Evolutionary conservation across 2,797 vertebrate genomes (phyloP).

Genomic region (Gila robusta): DNA sequence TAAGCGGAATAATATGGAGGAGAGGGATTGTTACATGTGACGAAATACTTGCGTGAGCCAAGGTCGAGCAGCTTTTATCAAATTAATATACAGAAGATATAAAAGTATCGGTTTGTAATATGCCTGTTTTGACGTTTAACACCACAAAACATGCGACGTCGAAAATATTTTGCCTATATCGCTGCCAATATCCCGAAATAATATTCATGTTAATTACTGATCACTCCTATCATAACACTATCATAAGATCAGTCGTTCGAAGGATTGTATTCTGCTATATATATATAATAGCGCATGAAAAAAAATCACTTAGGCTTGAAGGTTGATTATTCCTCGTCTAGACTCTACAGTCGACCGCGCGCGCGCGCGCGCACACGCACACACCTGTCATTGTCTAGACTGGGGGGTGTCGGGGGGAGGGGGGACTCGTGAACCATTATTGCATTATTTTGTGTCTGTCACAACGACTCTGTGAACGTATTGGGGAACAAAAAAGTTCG

Average conservation of each 20-base stretch:
- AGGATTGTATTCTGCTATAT: neutral
- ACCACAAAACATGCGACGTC: neutral
- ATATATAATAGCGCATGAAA: slow-evolving; percentile 39
- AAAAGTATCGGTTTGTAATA: neutral
- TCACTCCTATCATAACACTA: neutral
- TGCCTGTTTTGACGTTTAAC: neutral
- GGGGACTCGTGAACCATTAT: slow-evolving; percentile 73
- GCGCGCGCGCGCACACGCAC: slow-evolving; percentile 60
- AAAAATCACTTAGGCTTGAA: slow-evolving; percentile 63
- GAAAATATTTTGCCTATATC: neutral
- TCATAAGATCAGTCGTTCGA: neutral
- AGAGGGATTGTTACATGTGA: slow-evolving; percentile 49
- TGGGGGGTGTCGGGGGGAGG: slow-evolving; percentile 67
- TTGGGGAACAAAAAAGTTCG: slow-evolving; percentile 72
- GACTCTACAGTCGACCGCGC: slow-evolving; percentile 72
- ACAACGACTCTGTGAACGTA: slow-evolving; percentile 71
- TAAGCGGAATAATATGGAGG: slow-evolving; percentile 41
- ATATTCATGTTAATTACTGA: neutral
- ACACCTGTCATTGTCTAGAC: slow-evolving; percentile 89
- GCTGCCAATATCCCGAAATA: neutral
- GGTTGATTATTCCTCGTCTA: slow-evolving; percentile 75
- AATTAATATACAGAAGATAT: neutral
- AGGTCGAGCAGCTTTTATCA: slow-evolving; percentile 22
- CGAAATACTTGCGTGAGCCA: slow-evolving; percentile 35
- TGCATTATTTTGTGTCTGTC: slow-evolving; percentile 74